These are phyloP conservation scores for Exocentrus adspersus DNA, from an alignment of 2,888 invertebrate genomes.

Conservation along the genomic window DNA sequence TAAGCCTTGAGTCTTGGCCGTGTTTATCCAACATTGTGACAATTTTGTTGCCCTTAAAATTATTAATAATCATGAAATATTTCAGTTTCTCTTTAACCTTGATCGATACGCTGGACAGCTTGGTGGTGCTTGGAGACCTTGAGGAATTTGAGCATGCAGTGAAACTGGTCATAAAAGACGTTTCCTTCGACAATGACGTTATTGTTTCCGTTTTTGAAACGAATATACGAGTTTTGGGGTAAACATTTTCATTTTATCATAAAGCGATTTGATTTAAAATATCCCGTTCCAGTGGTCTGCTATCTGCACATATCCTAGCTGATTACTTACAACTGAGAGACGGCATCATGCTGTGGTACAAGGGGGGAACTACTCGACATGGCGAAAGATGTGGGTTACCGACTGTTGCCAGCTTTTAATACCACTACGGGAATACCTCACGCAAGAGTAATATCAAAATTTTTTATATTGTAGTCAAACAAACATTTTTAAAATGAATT, in stretches of 20 bases:
- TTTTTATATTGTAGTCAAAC: too few species aligned
- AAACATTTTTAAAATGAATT: too few species aligned
- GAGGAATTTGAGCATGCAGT: slow-evolving; percentile 94
- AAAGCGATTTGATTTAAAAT: neutral
- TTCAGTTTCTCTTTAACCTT: slow-evolving; percentile 95
- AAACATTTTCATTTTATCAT: slow-evolving; percentile 53
- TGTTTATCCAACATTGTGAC: too few species aligned
- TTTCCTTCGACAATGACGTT: slow-evolving; percentile 92
- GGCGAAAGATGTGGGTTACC: slow-evolving; percentile 92
- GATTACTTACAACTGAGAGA: slow-evolving; percentile 81
- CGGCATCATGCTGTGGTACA: slow-evolving; percentile 83
- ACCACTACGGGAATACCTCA: slow-evolving; percentile 97
- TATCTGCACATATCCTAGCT: slow-evolving; percentile 92
- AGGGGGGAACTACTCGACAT: slow-evolving; percentile 86
- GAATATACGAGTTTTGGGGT: slow-evolving; percentile 97
- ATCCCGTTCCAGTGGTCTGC: slow-evolving; percentile 80
- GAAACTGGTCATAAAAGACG: slow-evolving; percentile 84
- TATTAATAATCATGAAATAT: too few species aligned
- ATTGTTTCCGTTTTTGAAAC: slow-evolving; percentile 98
- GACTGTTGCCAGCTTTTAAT: slow-evolving; percentile 97
- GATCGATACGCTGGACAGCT: slow-evolving; percentile 92
- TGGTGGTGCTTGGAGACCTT: slow-evolving; percentile 91
- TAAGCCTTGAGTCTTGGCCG: too few species aligned
- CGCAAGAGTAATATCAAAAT: slow-evolving; percentile 75
- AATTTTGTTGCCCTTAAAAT: too few species aligned